Evolutionary conservation across 2,888 invertebrate genomes (phyloP).

Genomic region (Heteropelma amictum): DNA sequence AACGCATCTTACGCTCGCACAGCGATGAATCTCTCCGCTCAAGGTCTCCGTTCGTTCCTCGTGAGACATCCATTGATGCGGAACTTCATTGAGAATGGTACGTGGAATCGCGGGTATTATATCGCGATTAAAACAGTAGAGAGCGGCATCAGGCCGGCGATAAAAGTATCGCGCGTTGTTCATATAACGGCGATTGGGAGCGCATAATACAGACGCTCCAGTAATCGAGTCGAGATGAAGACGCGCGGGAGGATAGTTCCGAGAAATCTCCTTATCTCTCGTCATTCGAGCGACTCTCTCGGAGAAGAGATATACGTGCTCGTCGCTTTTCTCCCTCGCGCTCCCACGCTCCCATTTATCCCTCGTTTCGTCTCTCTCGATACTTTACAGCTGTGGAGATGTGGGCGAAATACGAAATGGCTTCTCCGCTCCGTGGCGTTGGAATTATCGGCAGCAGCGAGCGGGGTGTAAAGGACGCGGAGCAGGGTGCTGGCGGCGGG

Average conservation of each 20-base stretch:
- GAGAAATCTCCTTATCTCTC: constrained; percentile 57
- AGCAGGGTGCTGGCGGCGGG: not conserved
- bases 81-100: constrained; percentile 64
- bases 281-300: constrained; percentile 35
- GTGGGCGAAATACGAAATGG: constrained; percentile 57
- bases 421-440: constrained; percentile 53
- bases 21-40: not conserved
- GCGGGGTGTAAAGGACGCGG: not conserved
- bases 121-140: constrained; percentile 6
- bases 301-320: constrained; percentile 23
- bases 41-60: constrained; percentile 5
- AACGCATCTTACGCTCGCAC: too few relatives aligned
- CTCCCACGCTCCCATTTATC: constrained; percentile 16
- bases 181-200: not conserved
- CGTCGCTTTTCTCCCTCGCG: not conserved
- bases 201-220: not conserved
- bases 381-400: constrained; percentile 18
- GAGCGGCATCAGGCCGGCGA: too few relatives aligned
- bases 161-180: too few relatives aligned
- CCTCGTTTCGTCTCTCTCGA: constrained; percentile 24
- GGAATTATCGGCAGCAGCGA: constrained; percentile 57
- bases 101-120: constrained; percentile 33
- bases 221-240: constrained; percentile 13
- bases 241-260: constrained; percentile 48
- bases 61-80: constrained; percentile 59